A percentile compares a stretch with the other conserved stretches of the same genome.
phyloP scores from a whole-genome alignment of 2,113 vertebrate genomes.

The Bombycilla garrulus region DNA sequence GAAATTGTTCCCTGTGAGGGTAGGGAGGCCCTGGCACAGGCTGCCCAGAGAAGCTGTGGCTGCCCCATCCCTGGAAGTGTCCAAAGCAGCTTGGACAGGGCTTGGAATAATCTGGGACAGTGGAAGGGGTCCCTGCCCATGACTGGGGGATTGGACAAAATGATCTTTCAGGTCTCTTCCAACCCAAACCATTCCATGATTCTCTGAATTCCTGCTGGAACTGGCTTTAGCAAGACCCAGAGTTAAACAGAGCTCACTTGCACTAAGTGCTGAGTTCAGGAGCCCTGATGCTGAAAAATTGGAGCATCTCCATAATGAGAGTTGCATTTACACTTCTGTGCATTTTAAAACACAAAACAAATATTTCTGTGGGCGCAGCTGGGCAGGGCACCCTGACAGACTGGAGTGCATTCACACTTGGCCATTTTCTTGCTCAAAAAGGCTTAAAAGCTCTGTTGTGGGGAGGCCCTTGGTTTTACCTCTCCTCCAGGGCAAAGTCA shows the following conservation, averaged over 20 bases:
- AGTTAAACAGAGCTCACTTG: background rate
- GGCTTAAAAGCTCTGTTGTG: background rate
- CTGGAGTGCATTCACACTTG: background rate
- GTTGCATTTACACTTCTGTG: background rate
- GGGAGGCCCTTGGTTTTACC: background rate
- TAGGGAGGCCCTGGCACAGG: fast-evolving
- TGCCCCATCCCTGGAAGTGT: background rate
- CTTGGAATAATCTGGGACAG: background rate
- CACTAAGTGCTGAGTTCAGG: fast-evolving
- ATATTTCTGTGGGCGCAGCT: background rate
- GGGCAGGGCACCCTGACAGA: fast-evolving
- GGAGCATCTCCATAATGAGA: background rate
- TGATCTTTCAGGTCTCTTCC: background rate
- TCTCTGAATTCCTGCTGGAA: background rate
- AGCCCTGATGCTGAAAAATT: background rate
- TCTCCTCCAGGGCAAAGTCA: background rate
- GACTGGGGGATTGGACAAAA: background rate
- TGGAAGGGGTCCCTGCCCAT: background rate
- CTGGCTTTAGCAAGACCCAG: background rate
- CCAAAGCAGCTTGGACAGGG: fast-evolving
- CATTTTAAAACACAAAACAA: background rate
- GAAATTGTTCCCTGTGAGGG: background rate
- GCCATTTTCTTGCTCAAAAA: background rate
- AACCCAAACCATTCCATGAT: background rate
- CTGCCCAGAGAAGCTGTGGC: background rate